Base-by-base conservation (phyloP, 92 coral and sea anemone species). In the Micromussa lordhowensis region DNA sequence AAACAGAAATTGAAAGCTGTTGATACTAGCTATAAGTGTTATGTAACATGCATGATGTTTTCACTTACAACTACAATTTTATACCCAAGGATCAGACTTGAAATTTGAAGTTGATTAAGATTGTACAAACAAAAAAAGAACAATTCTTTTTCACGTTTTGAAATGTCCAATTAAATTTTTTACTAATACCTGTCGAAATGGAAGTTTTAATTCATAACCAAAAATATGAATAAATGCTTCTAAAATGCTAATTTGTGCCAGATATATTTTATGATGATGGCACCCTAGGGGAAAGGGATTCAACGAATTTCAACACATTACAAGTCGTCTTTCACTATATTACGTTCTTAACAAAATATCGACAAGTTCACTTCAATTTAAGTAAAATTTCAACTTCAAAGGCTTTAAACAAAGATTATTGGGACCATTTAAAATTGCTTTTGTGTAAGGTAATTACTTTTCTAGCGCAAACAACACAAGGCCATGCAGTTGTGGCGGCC, bases 201-300 rank as follows among this genome's bases (percentile, higher is more conserved):
- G 34, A 1, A 24, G 69, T 63, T 63, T 63, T 32, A 34, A 71
- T 15, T 71, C 7, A 18, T 18, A 34, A 35, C 22, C 19, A 71
- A 31, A 29, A 21, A 44, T 8, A 44, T 30, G 19, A 19, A 55
- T 31, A 57, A 79, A 78, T 14, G n/a, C 22, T 30, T 29, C 12
- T 19, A 32, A 79, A 79, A 80, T 80, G 83, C 83, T 80, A 59
- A 80, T 80, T 30, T 28, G 32, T 38, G 38, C 53, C 53, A 11
- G 75, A 44, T n/a, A 38, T n/a, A 16, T 58, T 59, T 40, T 8
- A 48, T 26, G 85, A 38, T 30, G 48, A 82, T 44, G 85, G 75
- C 61, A 38, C 85, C 85, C 75, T 14, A 22, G 77, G 44, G 59
- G 19, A 64, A n/a, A 35, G 2, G 24, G 84, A 59, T 64, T 38